Conservation (phyloP, 2,888 invertebrate genomes). For the Eupithecia tripunctaria region DNA sequence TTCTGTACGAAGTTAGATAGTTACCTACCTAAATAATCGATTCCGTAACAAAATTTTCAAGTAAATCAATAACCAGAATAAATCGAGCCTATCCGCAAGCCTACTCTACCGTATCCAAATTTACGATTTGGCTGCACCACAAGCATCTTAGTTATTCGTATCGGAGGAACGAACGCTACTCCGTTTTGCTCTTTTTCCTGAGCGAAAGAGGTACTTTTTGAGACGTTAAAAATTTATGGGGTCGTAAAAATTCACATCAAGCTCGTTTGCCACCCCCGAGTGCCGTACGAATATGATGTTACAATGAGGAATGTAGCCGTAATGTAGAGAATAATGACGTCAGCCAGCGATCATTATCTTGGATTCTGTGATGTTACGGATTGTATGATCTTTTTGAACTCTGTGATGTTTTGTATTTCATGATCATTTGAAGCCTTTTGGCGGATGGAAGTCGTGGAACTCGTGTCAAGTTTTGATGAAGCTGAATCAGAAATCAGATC, state of each 20-base stretch:
- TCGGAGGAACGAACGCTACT: slow-evolving; percentile 52
- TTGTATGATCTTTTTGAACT: slow-evolving; percentile 5
- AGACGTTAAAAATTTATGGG: slow-evolving; percentile 79
- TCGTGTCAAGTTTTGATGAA: background rate
- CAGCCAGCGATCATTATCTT: slow-evolving; percentile 26
- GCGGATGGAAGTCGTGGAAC: background rate
- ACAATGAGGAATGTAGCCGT: slow-evolving; percentile 56
- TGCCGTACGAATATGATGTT: slow-evolving; percentile 66
- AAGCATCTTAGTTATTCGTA: slow-evolving; percentile 54
- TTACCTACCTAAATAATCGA: background rate
- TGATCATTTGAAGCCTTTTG: background rate
- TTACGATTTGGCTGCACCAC: slow-evolving; percentile 35
- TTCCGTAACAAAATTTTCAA: background rate
- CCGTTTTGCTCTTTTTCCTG: slow-evolving; percentile 59
- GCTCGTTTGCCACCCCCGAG: slow-evolving; percentile 64
- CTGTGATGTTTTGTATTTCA: background rate
- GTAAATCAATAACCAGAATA: slow-evolving; percentile 24
- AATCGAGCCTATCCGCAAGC: slow-evolving; percentile 24
- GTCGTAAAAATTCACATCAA: slow-evolving; percentile 73
- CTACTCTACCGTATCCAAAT: slow-evolving; percentile 29
- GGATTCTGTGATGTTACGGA: slow-evolving; percentile 8
- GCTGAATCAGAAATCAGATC: background rate
- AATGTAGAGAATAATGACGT: slow-evolving; percentile 49
- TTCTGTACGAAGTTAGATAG: too few relatives aligned
- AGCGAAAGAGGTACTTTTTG: slow-evolving; percentile 70